Conservation (phyloP, 1,140 invertebrate species). For the Pygmarrhopalites habei region DNA sequence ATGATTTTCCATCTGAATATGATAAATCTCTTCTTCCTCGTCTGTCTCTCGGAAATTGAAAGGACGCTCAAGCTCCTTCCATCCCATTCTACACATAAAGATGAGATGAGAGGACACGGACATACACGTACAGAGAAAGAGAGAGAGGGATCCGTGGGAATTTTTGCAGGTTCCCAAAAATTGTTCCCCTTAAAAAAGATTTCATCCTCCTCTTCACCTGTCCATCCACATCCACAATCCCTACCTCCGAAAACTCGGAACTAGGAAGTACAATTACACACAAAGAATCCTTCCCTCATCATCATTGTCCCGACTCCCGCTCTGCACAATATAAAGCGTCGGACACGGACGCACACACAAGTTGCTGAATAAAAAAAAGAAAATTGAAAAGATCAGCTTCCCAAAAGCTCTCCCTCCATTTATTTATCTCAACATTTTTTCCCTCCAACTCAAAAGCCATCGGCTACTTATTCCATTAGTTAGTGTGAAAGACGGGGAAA, state of each 20-base stretch:
- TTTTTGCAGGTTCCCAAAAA: constrained; percentile 6
- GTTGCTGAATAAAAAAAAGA: neutral
- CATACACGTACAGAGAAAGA: no score
- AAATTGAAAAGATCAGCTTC: no score
- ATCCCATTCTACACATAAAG: no score
- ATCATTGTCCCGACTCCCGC: neutral
- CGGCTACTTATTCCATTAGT: no score
- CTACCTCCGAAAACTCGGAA: neutral
- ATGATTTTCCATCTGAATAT: constrained; percentile 7
- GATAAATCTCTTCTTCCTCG: neutral
- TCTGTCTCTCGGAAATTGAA: neutral
- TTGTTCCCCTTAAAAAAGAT: no score
- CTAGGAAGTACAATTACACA: neutral
- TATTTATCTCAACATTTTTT: no score
- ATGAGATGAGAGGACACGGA: no score
- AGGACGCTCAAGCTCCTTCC: no score
- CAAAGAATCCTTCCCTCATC: neutral
- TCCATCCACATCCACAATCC: neutral
- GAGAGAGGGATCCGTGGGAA: constrained; percentile 11
- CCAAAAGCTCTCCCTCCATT: no score
- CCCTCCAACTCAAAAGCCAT: no score
- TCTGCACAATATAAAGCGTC: neutral
- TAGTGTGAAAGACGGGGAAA: no score
- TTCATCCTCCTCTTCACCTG: neutral
- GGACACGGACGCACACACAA: neutral